Percentiles rank a stretch among this genome's conserved stretches.
phyloP scores from a whole-genome alignment of 1,140 invertebrate genomes.

The Drosophila jambulina region DNA sequence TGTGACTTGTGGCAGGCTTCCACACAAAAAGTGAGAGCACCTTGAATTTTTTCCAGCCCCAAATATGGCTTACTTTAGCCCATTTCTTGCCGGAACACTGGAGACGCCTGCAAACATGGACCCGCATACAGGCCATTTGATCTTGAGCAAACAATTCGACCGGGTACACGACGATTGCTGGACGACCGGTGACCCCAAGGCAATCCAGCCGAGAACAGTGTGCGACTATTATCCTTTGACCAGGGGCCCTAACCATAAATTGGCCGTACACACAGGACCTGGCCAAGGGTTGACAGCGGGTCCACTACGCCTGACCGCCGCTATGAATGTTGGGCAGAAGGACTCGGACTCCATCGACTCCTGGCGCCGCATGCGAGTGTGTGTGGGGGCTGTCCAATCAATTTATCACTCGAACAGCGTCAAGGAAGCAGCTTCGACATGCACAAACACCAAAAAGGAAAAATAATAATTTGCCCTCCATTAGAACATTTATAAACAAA shows the following conservation, averaged over 20 bases:
- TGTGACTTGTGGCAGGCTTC: slow-evolving; percentile 6
- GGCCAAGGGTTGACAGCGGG: slow-evolving; percentile 72
- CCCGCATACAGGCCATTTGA: slow-evolving; percentile 67
- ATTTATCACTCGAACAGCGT: slow-evolving; percentile 80
- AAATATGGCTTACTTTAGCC: background rate
- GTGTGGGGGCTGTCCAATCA: slow-evolving; percentile 57
- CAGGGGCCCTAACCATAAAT: slow-evolving; percentile 80
- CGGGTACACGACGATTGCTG: slow-evolving; percentile 44
- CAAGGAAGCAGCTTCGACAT: slow-evolving; percentile 60
- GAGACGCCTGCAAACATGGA: slow-evolving; percentile 64
- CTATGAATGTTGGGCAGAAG: slow-evolving; percentile 53
- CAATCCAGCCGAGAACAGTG: slow-evolving; percentile 52
- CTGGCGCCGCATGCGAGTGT: slow-evolving; percentile 12
- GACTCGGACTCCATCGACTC: slow-evolving; percentile 21
- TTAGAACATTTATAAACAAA: slow-evolving; percentile 84
- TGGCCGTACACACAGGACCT: slow-evolving; percentile 74
- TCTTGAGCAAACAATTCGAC: slow-evolving; percentile 75
- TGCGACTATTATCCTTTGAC: slow-evolving; percentile 81
- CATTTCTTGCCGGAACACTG: slow-evolving; percentile 31
- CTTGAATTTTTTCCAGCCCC: slow-evolving; percentile 16
- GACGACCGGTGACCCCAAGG: slow-evolving; percentile 44
- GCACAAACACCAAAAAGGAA: slow-evolving; percentile 48
- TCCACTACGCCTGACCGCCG: slow-evolving; percentile 65
- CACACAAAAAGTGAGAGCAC: background rate
- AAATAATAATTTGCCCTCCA: slow-evolving; percentile 76